These are phyloP conservation scores for Platyscapa corneri DNA, from an alignment of 1,140 invertebrate species.

Conservation along the genomic window DNA sequence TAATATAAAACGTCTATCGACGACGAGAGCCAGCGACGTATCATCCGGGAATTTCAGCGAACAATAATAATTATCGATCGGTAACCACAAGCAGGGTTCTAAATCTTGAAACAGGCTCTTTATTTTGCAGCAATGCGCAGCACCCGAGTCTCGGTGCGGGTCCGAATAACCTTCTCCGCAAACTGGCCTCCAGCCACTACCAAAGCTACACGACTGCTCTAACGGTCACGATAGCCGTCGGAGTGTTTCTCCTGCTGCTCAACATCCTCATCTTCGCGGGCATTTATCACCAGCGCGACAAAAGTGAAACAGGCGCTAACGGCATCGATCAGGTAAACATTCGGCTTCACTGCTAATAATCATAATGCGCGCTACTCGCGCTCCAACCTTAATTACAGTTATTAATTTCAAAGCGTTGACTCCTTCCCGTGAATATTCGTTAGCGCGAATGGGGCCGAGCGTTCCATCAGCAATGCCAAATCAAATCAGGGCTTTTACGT, in stretches of 20 bases:
- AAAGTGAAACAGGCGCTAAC: conserved; percentile 72
- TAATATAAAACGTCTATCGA: no score
- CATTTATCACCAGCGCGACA: conserved; percentile 92
- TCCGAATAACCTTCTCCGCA: conserved; percentile 81
- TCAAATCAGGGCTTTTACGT: no score
- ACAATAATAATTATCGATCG: no score
- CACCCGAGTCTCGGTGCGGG: conserved; percentile 59
- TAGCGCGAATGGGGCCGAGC: no score
- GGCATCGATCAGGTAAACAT: conserved; percentile 55
- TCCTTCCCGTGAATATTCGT: not conserved
- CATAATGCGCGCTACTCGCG: no score
- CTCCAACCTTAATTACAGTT: no score
- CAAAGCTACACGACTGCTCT: conserved; percentile 92
- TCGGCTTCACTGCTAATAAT: no score
- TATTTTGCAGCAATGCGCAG: not conserved
- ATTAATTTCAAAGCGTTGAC: not conserved
- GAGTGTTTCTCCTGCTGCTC: conserved; percentile 89
- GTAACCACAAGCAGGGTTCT: no score
- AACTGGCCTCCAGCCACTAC: conserved; percentile 85
- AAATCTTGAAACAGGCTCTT: not conserved
- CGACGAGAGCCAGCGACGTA: no score
- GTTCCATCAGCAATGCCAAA: no score
- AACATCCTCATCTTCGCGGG: conserved; percentile 96
- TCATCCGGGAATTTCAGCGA: no score
- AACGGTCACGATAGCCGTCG: conserved; percentile 94